Conservation (phyloP, 2,888 invertebrate species). For the Andrena praecox region DNA sequence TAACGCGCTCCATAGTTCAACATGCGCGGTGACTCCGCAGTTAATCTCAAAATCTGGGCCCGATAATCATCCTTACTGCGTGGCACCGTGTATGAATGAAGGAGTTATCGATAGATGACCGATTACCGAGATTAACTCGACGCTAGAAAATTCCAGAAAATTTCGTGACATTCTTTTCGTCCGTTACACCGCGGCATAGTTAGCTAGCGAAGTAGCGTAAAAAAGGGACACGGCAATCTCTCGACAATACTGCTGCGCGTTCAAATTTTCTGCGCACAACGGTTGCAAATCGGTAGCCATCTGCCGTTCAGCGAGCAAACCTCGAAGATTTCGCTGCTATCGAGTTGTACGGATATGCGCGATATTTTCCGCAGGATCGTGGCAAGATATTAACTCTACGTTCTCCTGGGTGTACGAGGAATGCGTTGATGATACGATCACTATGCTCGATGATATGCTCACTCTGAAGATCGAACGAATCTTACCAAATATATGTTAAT, state of each 20-base stretch:
- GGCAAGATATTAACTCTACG: background rate
- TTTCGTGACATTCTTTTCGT: too few species aligned
- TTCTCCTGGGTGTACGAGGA: background rate
- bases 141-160: too few species aligned
- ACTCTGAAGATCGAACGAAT: background rate
- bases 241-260: too few species aligned
- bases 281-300: slow-evolving; percentile 50
- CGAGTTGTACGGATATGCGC: background rate
- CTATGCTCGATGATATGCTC: background rate
- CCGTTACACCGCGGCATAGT: too few species aligned
- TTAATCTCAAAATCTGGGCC: too few species aligned
- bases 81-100: too few species aligned
- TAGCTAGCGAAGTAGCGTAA: too few species aligned
- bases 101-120: too few species aligned
- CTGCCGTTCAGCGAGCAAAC: slow-evolving; percentile 50
- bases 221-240: too few species aligned
- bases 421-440: background rate
- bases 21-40: too few species aligned
- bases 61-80: too few species aligned
- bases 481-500: slow-evolving; percentile 36
- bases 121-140: too few species aligned
- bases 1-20: background rate
- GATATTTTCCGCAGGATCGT: slow-evolving; percentile 16
- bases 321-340: background rate
- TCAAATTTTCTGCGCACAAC: background rate